Conservation (phyloP, 2,888 invertebrate genomes). For the Linyphia triangularis region DNA sequence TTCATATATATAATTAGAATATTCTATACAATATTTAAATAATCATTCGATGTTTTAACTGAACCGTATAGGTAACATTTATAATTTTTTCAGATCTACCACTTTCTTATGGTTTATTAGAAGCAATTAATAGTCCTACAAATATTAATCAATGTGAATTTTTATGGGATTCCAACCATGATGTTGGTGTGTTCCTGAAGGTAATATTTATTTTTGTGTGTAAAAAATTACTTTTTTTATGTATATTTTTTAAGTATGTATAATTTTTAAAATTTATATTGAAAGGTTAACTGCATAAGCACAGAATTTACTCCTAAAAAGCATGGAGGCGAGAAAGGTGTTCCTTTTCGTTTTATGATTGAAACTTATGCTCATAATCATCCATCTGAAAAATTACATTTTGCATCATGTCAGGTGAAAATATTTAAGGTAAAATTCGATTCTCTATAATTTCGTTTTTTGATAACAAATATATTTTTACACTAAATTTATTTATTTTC, state of each 20-base stretch:
- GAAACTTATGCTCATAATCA: conserved; percentile 87
- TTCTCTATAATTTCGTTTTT: not conserved
- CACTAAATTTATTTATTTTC: not conserved
- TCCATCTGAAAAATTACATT: conserved; percentile 86
- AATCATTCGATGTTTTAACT: not conserved
- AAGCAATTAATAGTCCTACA: conserved; percentile 87
- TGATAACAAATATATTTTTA: not conserved
- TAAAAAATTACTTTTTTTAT: not conserved
- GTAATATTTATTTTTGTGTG: conserved; percentile 81
- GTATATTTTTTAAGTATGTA: not conserved
- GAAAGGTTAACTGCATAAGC: conserved; percentile 94
- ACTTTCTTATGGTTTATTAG: conserved; percentile 92
- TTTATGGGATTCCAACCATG: conserved; percentile 97
- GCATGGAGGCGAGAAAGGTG: conserved; percentile 98
- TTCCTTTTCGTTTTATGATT: conserved; percentile 91
- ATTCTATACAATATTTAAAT: not conserved
- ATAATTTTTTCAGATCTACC: conserved; percentile 84
- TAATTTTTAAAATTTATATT: conserved; percentile 21
- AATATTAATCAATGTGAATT: conserved; percentile 91
- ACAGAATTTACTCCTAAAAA: conserved; percentile 99
- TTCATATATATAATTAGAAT: not conserved
- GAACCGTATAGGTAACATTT: not conserved
- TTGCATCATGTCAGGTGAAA: conserved; percentile 97
- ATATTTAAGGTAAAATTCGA: conserved; percentile 82
- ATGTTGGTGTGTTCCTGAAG: conserved; percentile 96